These are phyloP conservation scores for Aphrophora alni DNA, from an alignment of 2,888 invertebrate genomes.

Conservation along the genomic window DNA sequence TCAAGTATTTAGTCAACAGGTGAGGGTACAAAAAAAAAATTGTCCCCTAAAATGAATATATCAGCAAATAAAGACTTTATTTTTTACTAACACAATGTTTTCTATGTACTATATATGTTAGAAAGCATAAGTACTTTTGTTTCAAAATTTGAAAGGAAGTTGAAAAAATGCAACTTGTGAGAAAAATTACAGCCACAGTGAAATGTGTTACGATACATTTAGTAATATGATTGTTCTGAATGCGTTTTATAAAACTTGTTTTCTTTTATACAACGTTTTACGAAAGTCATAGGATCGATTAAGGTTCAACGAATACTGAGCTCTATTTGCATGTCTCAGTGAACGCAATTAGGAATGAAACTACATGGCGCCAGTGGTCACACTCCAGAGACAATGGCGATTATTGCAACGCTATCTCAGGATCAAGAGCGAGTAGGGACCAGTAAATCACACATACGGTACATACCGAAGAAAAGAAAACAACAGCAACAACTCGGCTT, in stretches of 20 bases:
- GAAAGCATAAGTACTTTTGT: too few relatives aligned
- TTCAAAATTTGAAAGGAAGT: too few relatives aligned
- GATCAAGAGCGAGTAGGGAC: neutral
- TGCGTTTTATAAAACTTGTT: neutral
- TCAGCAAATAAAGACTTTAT: too few relatives aligned
- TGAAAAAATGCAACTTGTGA: too few relatives aligned
- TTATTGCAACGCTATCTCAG: conserved; percentile 1
- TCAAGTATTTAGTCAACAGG: too few relatives aligned
- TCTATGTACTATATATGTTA: too few relatives aligned
- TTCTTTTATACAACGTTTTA: neutral
- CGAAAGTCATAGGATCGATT: neutral
- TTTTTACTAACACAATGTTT: too few relatives aligned
- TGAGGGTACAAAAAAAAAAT: too few relatives aligned
- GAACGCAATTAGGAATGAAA: neutral
- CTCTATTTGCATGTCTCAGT: neutral
- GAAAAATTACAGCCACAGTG: too few relatives aligned
- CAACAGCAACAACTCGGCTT: neutral
- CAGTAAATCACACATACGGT: neutral
- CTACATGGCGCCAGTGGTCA: conserved; percentile 5
- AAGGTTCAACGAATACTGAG: neutral
- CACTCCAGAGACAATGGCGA: neutral
- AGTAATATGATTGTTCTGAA: neutral
- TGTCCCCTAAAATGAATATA: too few relatives aligned
- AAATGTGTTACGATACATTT: too few relatives aligned
- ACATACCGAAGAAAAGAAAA: neutral